phyloP scores from a whole-genome alignment of 2,113 vertebrate species.

The Progne subis region DNA sequence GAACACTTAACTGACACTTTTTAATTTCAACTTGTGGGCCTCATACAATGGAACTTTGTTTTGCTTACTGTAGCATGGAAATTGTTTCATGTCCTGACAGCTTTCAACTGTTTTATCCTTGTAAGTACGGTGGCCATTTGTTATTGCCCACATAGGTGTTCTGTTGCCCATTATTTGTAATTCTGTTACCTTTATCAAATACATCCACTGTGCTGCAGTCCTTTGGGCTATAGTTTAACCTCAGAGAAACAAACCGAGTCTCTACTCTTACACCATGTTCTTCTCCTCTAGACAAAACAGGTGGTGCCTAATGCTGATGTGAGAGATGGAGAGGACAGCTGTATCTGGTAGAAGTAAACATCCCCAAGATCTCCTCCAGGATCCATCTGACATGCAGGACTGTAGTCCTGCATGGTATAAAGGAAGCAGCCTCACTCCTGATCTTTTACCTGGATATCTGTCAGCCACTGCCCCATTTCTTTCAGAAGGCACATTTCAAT shows the following conservation, averaged over 20 bases:
- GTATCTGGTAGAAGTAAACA: background rate
- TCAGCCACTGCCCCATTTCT: background rate
- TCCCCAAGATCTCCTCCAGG: background rate
- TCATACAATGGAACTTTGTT: background rate
- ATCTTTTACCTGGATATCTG: background rate
- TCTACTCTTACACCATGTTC: background rate
- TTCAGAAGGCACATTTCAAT: background rate
- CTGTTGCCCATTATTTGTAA: background rate
- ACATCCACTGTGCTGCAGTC: background rate
- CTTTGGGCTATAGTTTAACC: background rate
- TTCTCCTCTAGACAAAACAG: background rate
- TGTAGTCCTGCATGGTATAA: background rate
- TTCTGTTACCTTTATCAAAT: background rate
- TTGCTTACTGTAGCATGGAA: background rate
- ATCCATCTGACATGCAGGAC: background rate
- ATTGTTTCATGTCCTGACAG: background rate
- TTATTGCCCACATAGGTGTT: background rate
- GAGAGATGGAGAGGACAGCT: background rate
- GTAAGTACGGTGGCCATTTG: background rate
- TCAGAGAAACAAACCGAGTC: background rate
- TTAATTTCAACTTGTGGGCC: background rate
- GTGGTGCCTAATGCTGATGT: background rate
- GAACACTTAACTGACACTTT: background rate
- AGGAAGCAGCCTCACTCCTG: background rate
- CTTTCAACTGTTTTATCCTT: background rate